Evolutionary conservation across 2,113 vertebrate genomes (phyloP).

Genomic region (Dinomys branickii): DNA sequence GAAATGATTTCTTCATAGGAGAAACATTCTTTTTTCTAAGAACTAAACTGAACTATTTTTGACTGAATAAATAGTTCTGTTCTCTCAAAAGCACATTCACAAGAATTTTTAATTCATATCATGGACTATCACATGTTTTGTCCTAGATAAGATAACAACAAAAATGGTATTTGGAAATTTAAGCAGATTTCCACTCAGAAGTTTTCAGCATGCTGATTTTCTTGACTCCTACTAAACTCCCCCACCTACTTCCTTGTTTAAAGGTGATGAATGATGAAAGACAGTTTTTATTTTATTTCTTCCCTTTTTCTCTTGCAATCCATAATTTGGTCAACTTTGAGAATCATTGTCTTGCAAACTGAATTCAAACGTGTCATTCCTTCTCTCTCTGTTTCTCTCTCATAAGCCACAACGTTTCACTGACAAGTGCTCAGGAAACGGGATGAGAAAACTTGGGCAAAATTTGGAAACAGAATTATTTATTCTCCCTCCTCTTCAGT

Average conservation of each 20-base stretch:
- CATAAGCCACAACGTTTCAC: neutral
- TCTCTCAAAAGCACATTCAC: neutral
- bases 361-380: neutral
- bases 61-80: constrained; percentile 24
- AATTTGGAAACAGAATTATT: neutral
- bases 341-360: neutral
- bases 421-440: neutral
- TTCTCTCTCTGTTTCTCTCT: too few relatives aligned
- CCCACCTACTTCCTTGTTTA: neutral
- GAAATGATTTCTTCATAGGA: constrained; percentile 34
- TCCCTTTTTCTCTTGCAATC: neutral
- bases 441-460: neutral
- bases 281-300: neutral
- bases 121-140: neutral
- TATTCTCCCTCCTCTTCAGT: neutral
- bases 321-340: neutral
- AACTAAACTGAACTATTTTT: constrained; percentile 28
- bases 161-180: neutral
- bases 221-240: neutral
- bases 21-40: constrained; percentile 42
- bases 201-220: neutral
- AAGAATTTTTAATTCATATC: constrained; percentile 1
- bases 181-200: neutral
- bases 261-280: neutral
- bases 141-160: neutral